phyloP scores from a whole-genome alignment of 2,888 invertebrate species.

The Papilio demoleus region DNA sequence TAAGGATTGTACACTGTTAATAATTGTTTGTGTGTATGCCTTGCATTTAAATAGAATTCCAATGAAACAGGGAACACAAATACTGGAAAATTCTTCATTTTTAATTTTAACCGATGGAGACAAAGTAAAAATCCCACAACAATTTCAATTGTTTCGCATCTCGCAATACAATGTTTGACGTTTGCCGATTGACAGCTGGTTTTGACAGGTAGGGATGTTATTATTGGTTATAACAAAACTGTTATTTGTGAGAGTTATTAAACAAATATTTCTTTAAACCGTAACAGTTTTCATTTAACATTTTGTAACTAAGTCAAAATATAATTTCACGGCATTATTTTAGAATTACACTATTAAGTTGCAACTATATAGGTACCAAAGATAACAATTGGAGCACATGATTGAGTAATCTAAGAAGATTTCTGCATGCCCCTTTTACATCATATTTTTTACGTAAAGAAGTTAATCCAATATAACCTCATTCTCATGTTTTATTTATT shows the following conservation, averaged over 20 bases:
- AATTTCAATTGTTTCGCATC: slow-evolving; percentile 51
- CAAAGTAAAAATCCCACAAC: slow-evolving; percentile 58
- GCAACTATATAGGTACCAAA: too few relatives aligned
- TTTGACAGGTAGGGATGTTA: slow-evolving; percentile 16
- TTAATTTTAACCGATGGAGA: slow-evolving; percentile 50
- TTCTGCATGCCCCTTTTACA: too few relatives aligned
- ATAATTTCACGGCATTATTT: too few relatives aligned
- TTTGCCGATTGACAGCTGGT: slow-evolving; percentile 30
- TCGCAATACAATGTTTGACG: slow-evolving; percentile 40
- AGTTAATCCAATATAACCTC: too few relatives aligned
- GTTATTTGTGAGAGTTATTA: background rate
- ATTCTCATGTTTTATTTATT: too few relatives aligned
- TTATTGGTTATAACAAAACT: background rate
- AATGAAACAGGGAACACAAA: slow-evolving; percentile 91
- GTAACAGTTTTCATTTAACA: too few relatives aligned
- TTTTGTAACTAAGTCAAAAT: too few relatives aligned
- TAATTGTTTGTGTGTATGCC: slow-evolving; percentile 90
- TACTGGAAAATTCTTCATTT: slow-evolving; percentile 88
- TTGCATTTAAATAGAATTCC: slow-evolving; percentile 90
- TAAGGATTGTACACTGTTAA: slow-evolving; percentile 94
- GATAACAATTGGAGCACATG: too few relatives aligned
- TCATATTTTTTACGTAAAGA: too few relatives aligned
- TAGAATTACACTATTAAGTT: too few relatives aligned
- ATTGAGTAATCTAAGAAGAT: too few relatives aligned
- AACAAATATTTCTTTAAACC: background rate